phyloP scores from a whole-genome alignment of 2,888 invertebrate species.

The Cataglyphis albicans region DNA sequence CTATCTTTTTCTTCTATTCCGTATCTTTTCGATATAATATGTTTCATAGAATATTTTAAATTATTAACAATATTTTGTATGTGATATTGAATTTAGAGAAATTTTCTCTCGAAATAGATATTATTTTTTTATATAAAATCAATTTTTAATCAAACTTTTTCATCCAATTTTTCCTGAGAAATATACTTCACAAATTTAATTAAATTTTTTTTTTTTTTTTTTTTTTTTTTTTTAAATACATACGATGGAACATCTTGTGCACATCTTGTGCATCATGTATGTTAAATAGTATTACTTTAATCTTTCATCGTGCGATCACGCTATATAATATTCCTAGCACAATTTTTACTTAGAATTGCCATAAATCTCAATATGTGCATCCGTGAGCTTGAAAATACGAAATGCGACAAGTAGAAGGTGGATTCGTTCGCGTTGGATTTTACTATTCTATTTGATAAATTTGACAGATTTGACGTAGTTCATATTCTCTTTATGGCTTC shows the following conservation, averaged over 20 bases:
- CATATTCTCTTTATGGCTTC: not conserved
- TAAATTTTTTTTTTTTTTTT: not conserved
- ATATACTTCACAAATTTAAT: not conserved
- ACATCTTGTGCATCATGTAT: not conserved
- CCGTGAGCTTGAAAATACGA: conserved; percentile 41
- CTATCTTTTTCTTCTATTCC: not conserved
- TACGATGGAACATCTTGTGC: not conserved
- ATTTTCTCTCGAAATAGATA: not conserved
- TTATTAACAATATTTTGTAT: not conserved
- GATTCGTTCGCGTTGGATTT: conserved; percentile 41
- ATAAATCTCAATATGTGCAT: conserved; percentile 36
- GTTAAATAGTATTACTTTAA: conserved; percentile 44
- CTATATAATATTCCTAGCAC: conserved; percentile 44
- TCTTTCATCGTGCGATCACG: conserved; percentile 51
- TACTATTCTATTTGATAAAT: not conserved
- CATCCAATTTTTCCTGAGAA: not conserved
- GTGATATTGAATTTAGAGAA: not conserved
- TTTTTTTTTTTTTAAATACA: not conserved
- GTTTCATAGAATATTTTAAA: not conserved
- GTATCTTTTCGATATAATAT: not conserved
- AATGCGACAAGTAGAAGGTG: conserved; percentile 21
- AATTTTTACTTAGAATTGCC: conserved; percentile 47
- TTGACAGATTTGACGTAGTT: not conserved
- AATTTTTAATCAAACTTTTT: not conserved
- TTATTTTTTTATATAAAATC: not conserved